A percentile compares a stretch with the other conserved stretches of the same genome.
Evolutionary conservation across 2,888 invertebrate species (phyloP).

Genomic region (Drosophila cyrtoloma): DNA sequence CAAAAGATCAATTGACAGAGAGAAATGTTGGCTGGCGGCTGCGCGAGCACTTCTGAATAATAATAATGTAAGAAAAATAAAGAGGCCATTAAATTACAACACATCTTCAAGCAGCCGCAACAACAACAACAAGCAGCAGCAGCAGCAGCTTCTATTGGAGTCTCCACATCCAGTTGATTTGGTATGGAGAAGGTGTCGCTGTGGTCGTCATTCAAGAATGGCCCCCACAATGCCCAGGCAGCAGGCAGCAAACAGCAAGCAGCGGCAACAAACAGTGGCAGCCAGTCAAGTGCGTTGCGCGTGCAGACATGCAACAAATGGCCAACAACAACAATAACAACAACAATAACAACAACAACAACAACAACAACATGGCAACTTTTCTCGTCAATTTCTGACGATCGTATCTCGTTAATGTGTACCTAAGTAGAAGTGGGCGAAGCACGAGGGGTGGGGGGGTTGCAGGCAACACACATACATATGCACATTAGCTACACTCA

Average conservation of each 20-base stretch:
- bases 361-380: slow-evolving; percentile 30
- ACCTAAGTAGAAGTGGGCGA: slow-evolving; percentile 40
- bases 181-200: slow-evolving; percentile 72
- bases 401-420: slow-evolving; percentile 61
- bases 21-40: slow-evolving; percentile 69
- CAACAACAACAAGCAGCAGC: slow-evolving; percentile 20
- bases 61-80: slow-evolving; percentile 56
- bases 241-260: slow-evolving; percentile 32
- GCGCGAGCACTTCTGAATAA: slow-evolving; percentile 68
- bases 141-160: slow-evolving; percentile 69
- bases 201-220: slow-evolving; percentile 65
- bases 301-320: slow-evolving; percentile 73
- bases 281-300: slow-evolving; percentile 65
- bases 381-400: slow-evolving; percentile 54
- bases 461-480: background rate
- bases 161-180: slow-evolving; percentile 59
- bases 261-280: slow-evolving; percentile 33
- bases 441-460: background rate
- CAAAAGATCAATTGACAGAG: slow-evolving; percentile 82
- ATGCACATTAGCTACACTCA: slow-evolving; percentile 1
- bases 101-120: slow-evolving; percentile 51
- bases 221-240: slow-evolving; percentile 26
- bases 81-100: slow-evolving; percentile 72
- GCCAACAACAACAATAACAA: slow-evolving; percentile 27
- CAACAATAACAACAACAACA: too few relatives aligned